These are phyloP conservation scores for Ranitomeya variabilis DNA, from an alignment of 2,113 vertebrate species.

Conservation along the genomic window DNA sequence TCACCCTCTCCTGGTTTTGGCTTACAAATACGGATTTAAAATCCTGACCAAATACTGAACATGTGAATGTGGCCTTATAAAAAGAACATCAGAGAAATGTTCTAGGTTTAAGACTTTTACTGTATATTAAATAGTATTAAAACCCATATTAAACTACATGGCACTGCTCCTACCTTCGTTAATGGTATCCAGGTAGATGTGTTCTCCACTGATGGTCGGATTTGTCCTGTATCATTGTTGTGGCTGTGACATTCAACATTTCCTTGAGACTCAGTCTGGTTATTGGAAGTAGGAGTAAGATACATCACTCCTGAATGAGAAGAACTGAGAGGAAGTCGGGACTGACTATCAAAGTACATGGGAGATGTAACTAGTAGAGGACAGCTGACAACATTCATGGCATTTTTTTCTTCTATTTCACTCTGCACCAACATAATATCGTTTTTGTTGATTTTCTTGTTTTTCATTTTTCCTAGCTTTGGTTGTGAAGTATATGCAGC, in stretches of 20 bases:
- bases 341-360: constrained; percentile 99
- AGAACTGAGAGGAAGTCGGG: constrained; percentile 97
- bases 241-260: constrained; percentile 96
- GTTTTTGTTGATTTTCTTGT: constrained; percentile 95
- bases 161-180: constrained; percentile 94
- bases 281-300: constrained; percentile 95
- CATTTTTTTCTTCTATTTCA: constrained; percentile 95
- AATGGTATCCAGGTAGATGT: constrained; percentile 95
- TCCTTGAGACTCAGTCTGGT: constrained; percentile 94
- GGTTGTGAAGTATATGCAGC: constrained; percentile 96
- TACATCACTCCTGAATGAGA: constrained; percentile 99
- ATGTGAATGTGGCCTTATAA: too few species aligned
- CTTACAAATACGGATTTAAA: too few species aligned
- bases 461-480: constrained; percentile 95
- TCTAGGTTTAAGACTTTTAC: background rate
- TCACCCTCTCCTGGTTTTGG: too few species aligned
- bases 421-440: constrained; percentile 99
- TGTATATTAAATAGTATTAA: background rate
- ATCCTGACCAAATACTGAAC: too few species aligned
- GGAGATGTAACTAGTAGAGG: constrained; percentile 97
- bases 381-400: constrained; percentile 99
- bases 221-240: constrained; percentile 95
- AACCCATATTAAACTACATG: background rate
- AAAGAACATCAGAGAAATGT: background rate
- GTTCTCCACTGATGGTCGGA: constrained; percentile 91